These are phyloP conservation scores for Porites lobata DNA, from an alignment of 92 coral and sea anemone genomes.

Conservation along the genomic window DNA sequence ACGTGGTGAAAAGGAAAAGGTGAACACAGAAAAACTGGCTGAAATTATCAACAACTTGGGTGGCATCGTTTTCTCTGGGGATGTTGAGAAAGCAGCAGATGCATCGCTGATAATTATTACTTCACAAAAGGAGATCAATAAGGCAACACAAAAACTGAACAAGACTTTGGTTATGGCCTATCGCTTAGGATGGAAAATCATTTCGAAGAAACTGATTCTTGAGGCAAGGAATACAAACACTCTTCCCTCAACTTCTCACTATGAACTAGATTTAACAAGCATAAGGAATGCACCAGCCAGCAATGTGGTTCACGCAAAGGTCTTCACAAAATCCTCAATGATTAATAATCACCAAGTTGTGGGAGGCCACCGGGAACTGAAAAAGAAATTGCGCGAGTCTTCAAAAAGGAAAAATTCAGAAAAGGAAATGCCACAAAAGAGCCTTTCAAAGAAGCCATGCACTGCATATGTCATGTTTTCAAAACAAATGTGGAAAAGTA, in stretches of 20 bases:
- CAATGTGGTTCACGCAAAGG: constrained; percentile 41
- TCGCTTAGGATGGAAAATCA: constrained; percentile 34
- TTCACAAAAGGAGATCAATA: constrained; percentile 2
- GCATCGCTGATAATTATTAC: background rate
- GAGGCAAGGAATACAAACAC: constrained; percentile 31
- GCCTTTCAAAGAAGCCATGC: too few species aligned
- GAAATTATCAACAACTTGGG: background rate
- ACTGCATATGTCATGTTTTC: too few species aligned
- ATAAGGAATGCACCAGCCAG: constrained; percentile 5
- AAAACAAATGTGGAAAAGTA: too few species aligned
- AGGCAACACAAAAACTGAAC: background rate
- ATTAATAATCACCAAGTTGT: constrained; percentile 38
- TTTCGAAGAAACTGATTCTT: constrained; percentile 32
- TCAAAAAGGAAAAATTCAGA: too few species aligned
- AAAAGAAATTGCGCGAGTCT: background rate
- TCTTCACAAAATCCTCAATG: constrained; percentile 31
- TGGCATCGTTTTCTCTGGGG: background rate
- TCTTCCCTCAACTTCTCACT: constrained; percentile 7
- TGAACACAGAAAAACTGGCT: background rate
- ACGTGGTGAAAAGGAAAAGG: background rate
- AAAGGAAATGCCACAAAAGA: too few species aligned
- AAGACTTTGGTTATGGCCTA: constrained; percentile 44
- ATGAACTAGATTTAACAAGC: too few species aligned
- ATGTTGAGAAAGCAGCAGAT: background rate
- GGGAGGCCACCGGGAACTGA: constrained; percentile 32